phyloP scores from a whole-genome alignment of 2,797 vertebrate species.

The Enteromius afrohamiltoni region DNA sequence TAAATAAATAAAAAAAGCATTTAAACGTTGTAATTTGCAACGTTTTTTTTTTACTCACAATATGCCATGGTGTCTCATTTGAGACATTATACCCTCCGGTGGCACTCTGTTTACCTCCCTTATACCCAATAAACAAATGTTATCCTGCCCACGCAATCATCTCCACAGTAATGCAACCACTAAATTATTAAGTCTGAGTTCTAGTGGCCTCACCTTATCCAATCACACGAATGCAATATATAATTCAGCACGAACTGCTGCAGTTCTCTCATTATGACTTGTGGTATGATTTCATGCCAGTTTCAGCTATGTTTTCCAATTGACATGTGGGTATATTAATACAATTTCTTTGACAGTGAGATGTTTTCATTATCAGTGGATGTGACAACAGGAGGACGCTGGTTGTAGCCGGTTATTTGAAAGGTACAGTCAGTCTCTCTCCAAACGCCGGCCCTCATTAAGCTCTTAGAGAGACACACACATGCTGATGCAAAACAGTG shows the following conservation, averaged over 20 bases:
- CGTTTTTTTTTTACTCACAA: not conserved
- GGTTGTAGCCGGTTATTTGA: constrained; percentile 24
- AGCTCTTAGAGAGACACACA: constrained; percentile 43
- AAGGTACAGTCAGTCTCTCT: constrained; percentile 37
- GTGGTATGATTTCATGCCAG: constrained; percentile 71
- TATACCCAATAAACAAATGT: constrained; percentile 53
- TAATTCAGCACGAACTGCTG: constrained; percentile 77
- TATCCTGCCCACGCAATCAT: constrained; percentile 70
- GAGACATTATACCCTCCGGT: constrained; percentile 37
- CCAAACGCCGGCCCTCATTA: constrained; percentile 62
- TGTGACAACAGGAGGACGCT: constrained; percentile 30
- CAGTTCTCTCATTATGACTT: constrained; percentile 76
- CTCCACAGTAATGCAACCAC: constrained; percentile 75
- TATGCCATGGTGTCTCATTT: constrained; percentile 22
- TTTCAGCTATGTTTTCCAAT: constrained; percentile 47
- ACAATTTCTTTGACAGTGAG: constrained; percentile 49
- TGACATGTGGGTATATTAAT: constrained; percentile 49
- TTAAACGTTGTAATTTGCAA: constrained; percentile 13
- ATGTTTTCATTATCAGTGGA: constrained; percentile 52
- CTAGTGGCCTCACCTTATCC: constrained; percentile 78
- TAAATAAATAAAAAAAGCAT: not conserved
- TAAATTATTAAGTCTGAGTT: constrained; percentile 79
- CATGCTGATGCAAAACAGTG: constrained; percentile 50
- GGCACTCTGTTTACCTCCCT: constrained; percentile 33
- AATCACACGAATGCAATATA: constrained; percentile 77